phyloP scores from a whole-genome alignment of 2,797 vertebrate genomes.

The Arremon brunneinucha region DNA sequence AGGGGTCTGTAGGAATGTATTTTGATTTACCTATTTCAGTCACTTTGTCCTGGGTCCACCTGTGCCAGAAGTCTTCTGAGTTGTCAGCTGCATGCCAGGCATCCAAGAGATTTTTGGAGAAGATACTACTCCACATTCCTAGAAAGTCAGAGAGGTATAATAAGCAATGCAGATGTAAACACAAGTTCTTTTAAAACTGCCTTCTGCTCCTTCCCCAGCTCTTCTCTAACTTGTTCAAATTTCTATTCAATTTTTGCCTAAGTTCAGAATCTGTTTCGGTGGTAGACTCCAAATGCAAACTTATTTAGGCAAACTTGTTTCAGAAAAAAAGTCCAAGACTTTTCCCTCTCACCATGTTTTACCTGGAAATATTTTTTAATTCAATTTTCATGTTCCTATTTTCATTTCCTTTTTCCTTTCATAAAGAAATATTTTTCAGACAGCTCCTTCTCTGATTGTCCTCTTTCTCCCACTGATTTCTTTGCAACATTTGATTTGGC shows the following conservation, averaged over 20 bases:
- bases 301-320: neutral
- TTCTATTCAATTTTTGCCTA: neutral
- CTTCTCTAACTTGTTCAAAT: neutral
- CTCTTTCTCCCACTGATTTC: neutral
- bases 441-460: neutral
- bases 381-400: neutral
- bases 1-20: neutral
- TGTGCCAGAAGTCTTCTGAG: constrained; percentile 78
- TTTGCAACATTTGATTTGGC: neutral
- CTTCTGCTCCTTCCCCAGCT: neutral
- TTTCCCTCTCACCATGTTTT: neutral
- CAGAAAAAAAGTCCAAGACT: neutral
- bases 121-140: constrained; percentile 83
- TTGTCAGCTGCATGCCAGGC: constrained; percentile 76
- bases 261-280: neutral
- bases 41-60: constrained; percentile 74
- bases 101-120: constrained; percentile 80
- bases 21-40: constrained; percentile 74
- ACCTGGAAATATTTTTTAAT: neutral
- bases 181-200: neutral
- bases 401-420: neutral
- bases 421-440: neutral
- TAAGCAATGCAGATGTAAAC: neutral
- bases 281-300: neutral
- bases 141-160: neutral